phyloP scores from a whole-genome alignment of 2,888 invertebrate genomes.

The Miltochrista miniata region DNA sequence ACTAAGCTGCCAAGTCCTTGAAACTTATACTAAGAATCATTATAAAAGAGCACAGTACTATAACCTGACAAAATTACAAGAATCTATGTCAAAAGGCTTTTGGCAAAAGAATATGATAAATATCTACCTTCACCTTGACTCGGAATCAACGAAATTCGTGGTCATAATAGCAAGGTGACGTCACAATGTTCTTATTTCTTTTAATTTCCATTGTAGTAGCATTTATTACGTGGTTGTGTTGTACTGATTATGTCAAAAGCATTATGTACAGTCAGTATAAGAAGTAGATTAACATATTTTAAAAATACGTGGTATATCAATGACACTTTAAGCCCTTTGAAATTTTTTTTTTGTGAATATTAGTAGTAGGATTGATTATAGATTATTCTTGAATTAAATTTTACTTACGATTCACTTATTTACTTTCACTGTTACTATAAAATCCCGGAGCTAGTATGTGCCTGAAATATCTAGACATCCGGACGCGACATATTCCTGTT shows the following conservation, averaged over 20 bases:
- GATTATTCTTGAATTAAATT: too few species aligned
- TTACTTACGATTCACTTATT: too few species aligned
- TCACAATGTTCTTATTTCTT: slow-evolving; percentile 39
- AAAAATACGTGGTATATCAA: neutral
- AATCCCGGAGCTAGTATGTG: too few species aligned
- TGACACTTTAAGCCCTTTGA: neutral
- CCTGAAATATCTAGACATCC: too few species aligned
- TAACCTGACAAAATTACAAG: too few species aligned
- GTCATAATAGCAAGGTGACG: slow-evolving; percentile 44
- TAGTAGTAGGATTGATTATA: too few species aligned
- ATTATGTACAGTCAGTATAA: slow-evolving; percentile 15
- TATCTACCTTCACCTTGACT: slow-evolving; percentile 47
- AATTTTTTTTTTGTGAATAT: too few species aligned
- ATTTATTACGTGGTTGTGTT: slow-evolving; percentile 20
- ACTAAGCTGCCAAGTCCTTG: too few species aligned
- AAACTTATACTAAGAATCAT: too few species aligned
- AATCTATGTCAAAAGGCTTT: slow-evolving; percentile 13
- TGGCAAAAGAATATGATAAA: slow-evolving; percentile 22
- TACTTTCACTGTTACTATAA: too few species aligned
- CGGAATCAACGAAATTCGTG: slow-evolving; percentile 42
- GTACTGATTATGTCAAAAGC: slow-evolving; percentile 22
- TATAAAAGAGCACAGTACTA: too few species aligned
- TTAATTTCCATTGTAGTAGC: slow-evolving; percentile 7
- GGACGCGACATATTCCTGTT: too few species aligned
- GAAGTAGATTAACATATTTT: neutral